Base-by-base conservation (phyloP, 2,888 invertebrate species). In the Maniola hyperantus region DNA sequence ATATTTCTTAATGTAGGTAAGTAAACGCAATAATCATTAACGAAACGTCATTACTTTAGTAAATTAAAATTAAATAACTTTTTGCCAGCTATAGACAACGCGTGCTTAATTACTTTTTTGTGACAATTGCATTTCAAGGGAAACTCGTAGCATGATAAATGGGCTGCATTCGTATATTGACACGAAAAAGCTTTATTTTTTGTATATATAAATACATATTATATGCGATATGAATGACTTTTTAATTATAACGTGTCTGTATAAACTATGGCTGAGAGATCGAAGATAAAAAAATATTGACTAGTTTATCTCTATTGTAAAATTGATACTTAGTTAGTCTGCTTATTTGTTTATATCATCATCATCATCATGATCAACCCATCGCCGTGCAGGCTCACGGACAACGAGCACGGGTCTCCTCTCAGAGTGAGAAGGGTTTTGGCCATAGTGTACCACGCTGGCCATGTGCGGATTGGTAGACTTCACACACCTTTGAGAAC, bases 31-130 rank as follows among this genome's bases (percentile, higher is more conserved):
- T n/a, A 13, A 11, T 65, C 15, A n/a, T 34, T 48, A 64, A 36
- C 39, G 18, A 20, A 15, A 44, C 13, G 48, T 55, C 11, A 55
- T 48, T 55, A 64, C 34, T 55, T 50, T 39, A 20, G 39, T 50
- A 18, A 61, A 61, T 39, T 36, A 61, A 51, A 39, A 61, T 39
- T n/a, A 51, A 61, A 51, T 51, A 36, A 51, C 51, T 51, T 42
- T 20, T 57, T 20, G 39, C n/a, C 57, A 39, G 39, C 39, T 42
- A 42, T 20, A 42, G 57, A 57, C 39, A 42, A 42, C 57, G 57
- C 57, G 42, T 20, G 57, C 57, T 57, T 57, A 57, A 57, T 57
- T 42, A 57, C 57, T 57, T 57, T 55, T 57, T 57, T 57, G 57
- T 57, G 57, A 20, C 20, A 42, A 57, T 57, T 57, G 57, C 42